These are phyloP conservation scores for Thymelicus sylvestris DNA, from an alignment of 2,888 invertebrate species.

Conservation along the genomic window DNA sequence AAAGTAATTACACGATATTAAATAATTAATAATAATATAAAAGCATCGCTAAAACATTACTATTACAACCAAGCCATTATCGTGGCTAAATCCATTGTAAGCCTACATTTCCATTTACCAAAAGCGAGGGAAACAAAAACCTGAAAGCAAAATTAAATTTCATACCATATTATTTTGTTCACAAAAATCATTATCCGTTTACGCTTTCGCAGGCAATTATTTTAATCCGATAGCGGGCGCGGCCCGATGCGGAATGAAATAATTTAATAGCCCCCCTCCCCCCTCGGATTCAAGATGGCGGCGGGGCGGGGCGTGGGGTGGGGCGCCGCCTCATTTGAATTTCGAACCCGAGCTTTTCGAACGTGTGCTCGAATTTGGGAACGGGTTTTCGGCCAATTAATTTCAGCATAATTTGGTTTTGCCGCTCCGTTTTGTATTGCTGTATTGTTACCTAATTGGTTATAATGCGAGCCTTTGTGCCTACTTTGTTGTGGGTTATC, in stretches of 20 bases:
- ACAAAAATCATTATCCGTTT: constrained; percentile 83
- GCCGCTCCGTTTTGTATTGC: constrained; percentile 56
- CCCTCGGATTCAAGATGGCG: constrained; percentile 80
- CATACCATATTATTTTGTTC: constrained; percentile 77
- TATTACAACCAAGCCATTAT: not conserved
- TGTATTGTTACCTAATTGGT: constrained; percentile 74
- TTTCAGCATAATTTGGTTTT: constrained; percentile 78
- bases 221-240: constrained; percentile 82
- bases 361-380: constrained; percentile 75
- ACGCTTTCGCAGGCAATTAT: constrained; percentile 82
- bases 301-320: constrained; percentile 78
- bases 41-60: constrained; percentile 3
- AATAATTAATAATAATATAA: not conserved
- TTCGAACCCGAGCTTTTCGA: constrained; percentile 80
- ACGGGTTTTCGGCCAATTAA: constrained; percentile 83
- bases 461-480: constrained; percentile 48
- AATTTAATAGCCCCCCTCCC: constrained; percentile 80
- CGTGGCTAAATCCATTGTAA: not conserved
- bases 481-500: constrained; percentile 28
- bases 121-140: constrained; percentile 43
- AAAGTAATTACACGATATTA: too few species aligned
- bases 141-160: constrained; percentile 66
- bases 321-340: constrained; percentile 84
- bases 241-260: constrained; percentile 83
- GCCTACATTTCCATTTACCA: constrained; percentile 26